A percentile compares a stretch with the other conserved stretches of the same genome.
These are phyloP conservation scores for Myotis daubentonii DNA, from an alignment of 2,797 vertebrate genomes.

Conservation along the genomic window DNA sequence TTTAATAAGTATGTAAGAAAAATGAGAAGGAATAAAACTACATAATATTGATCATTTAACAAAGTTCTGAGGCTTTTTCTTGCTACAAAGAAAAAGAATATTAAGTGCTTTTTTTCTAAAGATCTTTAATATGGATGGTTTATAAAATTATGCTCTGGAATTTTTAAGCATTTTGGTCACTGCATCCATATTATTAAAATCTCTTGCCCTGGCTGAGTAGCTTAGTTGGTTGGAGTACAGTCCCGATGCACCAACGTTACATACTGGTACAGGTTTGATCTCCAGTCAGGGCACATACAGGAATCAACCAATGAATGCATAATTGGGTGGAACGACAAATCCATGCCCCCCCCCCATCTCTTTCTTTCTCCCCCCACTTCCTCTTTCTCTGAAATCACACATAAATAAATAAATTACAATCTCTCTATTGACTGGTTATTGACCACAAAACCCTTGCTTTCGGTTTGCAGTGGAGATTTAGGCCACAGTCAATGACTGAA, in stretches of 20 bases:
- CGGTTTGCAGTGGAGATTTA: constrained; percentile 48
- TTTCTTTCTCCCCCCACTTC: not conserved
- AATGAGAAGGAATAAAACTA: constrained; percentile 40
- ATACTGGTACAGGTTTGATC: not conserved
- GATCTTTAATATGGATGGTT: constrained; percentile 44
- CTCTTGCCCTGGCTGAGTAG: not conserved
- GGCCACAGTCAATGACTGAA: constrained; percentile 57
- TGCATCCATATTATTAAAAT: constrained; percentile 16
- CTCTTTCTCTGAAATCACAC: not conserved
- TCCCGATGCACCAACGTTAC: not conserved
- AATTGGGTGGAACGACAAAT: not conserved
- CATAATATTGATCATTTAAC: constrained; percentile 60
- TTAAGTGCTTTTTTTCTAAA: not conserved
- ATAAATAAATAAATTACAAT: not conserved
- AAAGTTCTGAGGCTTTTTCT: constrained; percentile 42
- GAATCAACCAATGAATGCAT: not conserved
- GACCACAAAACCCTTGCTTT: constrained; percentile 50
- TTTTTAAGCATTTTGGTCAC: constrained; percentile 7
- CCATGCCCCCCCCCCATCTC: rapidly evolving
- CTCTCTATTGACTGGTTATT: not conserved
- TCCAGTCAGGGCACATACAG: too few relatives aligned
- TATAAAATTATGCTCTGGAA: constrained; percentile 2
- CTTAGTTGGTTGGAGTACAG: not conserved
- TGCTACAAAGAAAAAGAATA: constrained; percentile 45
- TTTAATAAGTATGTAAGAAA: constrained; percentile 62